Evolutionary conservation across 2,888 invertebrate genomes (phyloP).

Genomic region (Phaonia tiefii): DNA sequence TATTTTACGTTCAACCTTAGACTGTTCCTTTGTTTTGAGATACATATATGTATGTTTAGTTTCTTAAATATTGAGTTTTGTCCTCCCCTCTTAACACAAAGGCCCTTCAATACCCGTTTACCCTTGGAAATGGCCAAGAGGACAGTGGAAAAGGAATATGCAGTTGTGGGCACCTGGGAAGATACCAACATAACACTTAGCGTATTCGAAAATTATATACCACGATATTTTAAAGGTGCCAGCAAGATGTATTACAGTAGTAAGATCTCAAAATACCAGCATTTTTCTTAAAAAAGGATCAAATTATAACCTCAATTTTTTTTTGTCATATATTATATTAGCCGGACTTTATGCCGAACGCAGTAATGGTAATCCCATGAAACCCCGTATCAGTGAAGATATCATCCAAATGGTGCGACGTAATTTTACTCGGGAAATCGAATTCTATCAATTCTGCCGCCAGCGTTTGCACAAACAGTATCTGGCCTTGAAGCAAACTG

Average conservation of each 20-base stretch:
- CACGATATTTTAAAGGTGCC: constrained; percentile 90
- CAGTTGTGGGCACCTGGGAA: constrained; percentile 93
- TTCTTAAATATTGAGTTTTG: too few relatives aligned
- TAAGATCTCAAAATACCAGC: constrained; percentile 75
- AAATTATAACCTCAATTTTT: not conserved
- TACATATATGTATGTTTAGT: too few relatives aligned
- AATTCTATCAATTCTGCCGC: constrained; percentile 94
- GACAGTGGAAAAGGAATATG: constrained; percentile 91
- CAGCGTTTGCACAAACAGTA: constrained; percentile 91
- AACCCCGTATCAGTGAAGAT: constrained; percentile 90
- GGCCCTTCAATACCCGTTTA: constrained; percentile 91
- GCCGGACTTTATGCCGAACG: constrained; percentile 80
- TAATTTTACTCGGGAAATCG: constrained; percentile 94
- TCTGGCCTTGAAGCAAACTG: constrained; percentile 83
- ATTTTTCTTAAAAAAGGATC: not conserved
- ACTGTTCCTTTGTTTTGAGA: too few relatives aligned
- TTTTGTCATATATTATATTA: constrained; percentile 66
- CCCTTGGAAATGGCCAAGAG: constrained; percentile 91
- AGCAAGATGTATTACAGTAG: constrained; percentile 84
- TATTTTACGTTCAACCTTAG: too few relatives aligned
- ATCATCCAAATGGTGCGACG: constrained; percentile 90
- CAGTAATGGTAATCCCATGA: constrained; percentile 91
- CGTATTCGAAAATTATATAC: constrained; percentile 92
- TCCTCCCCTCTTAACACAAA: constrained; percentile 76
- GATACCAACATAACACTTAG: constrained; percentile 91